These are phyloP conservation scores for Drymodes brunneopygia DNA, from an alignment of 2,113 vertebrate genomes.

Conservation along the genomic window DNA sequence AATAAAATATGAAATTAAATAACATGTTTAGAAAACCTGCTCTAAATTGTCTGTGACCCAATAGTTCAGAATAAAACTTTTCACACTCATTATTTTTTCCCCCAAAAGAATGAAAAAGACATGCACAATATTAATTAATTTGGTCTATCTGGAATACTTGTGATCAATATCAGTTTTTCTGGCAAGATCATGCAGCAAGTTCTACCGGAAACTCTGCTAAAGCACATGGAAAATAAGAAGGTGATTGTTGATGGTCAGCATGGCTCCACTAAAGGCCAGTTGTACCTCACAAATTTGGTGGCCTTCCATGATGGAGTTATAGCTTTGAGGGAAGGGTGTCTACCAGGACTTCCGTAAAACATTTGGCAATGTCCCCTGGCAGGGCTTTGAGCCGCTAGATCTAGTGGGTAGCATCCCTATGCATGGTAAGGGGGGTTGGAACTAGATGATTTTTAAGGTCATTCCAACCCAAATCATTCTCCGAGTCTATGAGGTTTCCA, in stretches of 20 bases:
- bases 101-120: background rate
- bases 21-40: background rate
- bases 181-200: background rate
- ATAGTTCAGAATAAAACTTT: background rate
- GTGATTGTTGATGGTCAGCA: rapidly evolving
- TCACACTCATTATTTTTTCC: rapidly evolving
- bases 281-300: background rate
- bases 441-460: background rate
- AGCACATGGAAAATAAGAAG: background rate
- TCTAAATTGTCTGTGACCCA: background rate
- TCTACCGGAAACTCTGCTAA: background rate
- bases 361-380: background rate
- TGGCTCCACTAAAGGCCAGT: background rate
- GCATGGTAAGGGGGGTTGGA: background rate
- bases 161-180: background rate
- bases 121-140: background rate
- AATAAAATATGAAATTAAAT: background rate
- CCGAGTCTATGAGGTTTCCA: background rate
- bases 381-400: background rate
- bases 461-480: background rate
- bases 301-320: background rate
- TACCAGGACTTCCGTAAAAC: background rate
- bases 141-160: background rate
- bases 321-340: background rate
- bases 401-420: background rate